A percentile compares a stretch with the other conserved stretches of the same genome.
Conservation (phyloP, 1,140 invertebrate species). For the Temnothorax curvispinosus region DNA sequence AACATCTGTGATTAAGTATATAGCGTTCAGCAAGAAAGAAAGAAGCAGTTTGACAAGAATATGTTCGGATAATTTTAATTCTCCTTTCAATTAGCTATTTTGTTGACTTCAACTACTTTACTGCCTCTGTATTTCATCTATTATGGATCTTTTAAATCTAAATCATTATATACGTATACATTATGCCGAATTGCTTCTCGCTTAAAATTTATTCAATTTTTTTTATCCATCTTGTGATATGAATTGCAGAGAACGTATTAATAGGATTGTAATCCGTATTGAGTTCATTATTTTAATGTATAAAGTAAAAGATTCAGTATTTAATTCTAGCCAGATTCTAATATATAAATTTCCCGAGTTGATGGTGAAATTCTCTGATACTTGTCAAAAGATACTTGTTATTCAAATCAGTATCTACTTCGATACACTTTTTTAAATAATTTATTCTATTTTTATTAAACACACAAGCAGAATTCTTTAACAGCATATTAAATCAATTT, state of each 20-base stretch:
- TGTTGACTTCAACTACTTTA: not conserved
- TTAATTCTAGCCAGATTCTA: not conserved
- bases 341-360: not conserved
- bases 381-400: not conserved
- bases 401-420: not conserved
- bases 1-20: not conserved
- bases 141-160: not conserved
- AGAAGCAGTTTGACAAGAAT: not conserved
- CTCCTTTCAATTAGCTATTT: not conserved
- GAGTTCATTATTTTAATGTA: constrained; percentile 23
- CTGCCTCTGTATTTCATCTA: not conserved
- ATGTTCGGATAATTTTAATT: not conserved
- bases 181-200: constrained; percentile 21
- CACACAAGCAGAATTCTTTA: not conserved
- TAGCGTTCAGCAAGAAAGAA: not conserved
- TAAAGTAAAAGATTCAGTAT: constrained; percentile 4
- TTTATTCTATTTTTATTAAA: not conserved
- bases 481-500: not conserved
- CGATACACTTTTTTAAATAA: not conserved
- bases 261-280: not conserved
- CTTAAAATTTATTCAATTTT: constrained; percentile 15
- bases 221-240: not conserved
- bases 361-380: not conserved
- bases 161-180: not conserved
- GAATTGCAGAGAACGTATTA: not conserved